These are phyloP conservation scores for Elysia crispata DNA, from an alignment of 2,888 invertebrate genomes.

Conservation along the genomic window DNA sequence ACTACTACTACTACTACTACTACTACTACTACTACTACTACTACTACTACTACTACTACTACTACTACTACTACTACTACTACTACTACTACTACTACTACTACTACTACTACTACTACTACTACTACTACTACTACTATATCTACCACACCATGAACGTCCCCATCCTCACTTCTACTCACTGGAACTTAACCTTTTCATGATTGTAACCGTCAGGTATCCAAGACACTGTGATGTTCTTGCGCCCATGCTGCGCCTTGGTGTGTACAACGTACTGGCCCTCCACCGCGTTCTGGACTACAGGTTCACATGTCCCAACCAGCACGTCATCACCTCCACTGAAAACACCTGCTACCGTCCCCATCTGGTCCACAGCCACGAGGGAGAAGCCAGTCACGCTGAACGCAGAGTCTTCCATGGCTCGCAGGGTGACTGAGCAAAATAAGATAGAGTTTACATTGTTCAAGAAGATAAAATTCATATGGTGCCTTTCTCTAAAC, in stretches of 20 bases:
- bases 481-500: too few relatives aligned
- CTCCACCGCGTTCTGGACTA: background rate
- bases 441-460: too few relatives aligned
- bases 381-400: background rate
- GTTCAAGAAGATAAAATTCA: too few relatives aligned
- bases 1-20: slow-evolving; percentile 9
- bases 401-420: background rate
- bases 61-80: slow-evolving; percentile 9
- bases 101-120: slow-evolving; percentile 9
- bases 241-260: background rate
- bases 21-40: slow-evolving; percentile 9
- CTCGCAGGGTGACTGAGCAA: background rate
- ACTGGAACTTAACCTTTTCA: background rate
- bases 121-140: slow-evolving; percentile 4
- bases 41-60: slow-evolving; percentile 9
- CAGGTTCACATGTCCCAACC: background rate
- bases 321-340: background rate
- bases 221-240: background rate
- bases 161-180: background rate
- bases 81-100: slow-evolving; percentile 1
- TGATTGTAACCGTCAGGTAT: background rate
- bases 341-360: background rate
- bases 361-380: background rate
- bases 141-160: background rate
- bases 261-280: background rate